Base-by-base conservation (phyloP, 2,888 invertebrate species). In the Pristionchus japonicus region DNA sequence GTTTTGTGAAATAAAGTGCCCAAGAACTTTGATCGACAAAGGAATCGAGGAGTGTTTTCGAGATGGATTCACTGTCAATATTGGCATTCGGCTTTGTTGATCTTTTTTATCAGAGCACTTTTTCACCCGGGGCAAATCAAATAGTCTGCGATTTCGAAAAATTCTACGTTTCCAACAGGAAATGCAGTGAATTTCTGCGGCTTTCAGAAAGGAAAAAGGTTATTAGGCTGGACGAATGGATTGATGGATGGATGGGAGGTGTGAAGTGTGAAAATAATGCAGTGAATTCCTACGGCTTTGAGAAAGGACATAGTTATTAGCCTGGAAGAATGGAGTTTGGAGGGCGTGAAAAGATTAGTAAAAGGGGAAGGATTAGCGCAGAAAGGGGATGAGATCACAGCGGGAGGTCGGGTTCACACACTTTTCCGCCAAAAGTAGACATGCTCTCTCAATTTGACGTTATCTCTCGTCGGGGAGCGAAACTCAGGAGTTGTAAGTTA, bases 371-470 rank as follows among this genome's bases (percentile, higher is more conserved):
- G 20, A 64, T 17, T 20, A n/a, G n/a, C n/a, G n/a, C n/a, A n/a
- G 52, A 52, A 57, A 57, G 57, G 57, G n/a, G 43, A 77, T 43
- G 77, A 27, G 77, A 27, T 77, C 77, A 27, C 77, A 43, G 77
- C 77, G 77, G 77, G 77, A 47, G 77, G 43, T 47, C 43, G 27
- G 17, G 23, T 77, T 43, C 43, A 13, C 77, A 70, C 70, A 37
- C 70, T 70, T 70, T 37, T 70, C 37, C 4, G 37, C 3, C 20
- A 57, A 57, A 23, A 9, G 23, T n/a, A 57, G 67, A 31, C 9
- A 34, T 11, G 3, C 67, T 34, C 31, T 67, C 67, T 15, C 34
- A 13, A 17, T 34, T 34, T 34, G 0, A 34, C 34, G 15, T 17
- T 15, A 31, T 67, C 17, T 31, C 34, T 64, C 31, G 34, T 27